Evolutionary conservation across 2,888 invertebrate species (phyloP).

Genomic region (Lasioglossum lativentre): DNA sequence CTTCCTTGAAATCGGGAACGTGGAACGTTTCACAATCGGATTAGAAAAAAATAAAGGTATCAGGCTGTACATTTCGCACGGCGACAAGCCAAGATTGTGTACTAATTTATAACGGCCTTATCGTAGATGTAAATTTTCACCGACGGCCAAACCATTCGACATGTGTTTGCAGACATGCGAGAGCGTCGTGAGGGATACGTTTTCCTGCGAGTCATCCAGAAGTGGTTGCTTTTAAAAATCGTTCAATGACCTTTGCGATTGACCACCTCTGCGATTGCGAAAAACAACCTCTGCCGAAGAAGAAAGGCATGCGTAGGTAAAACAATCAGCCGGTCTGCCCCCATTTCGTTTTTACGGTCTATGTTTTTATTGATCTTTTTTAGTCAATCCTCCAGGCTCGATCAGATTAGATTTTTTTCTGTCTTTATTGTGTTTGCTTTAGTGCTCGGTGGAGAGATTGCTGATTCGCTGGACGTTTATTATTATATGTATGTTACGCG

Average conservation of each 20-base stretch:
- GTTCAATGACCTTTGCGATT: no score
- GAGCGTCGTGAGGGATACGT: constrained; percentile 35
- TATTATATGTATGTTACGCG: no score
- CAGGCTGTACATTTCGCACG: constrained; percentile 10
- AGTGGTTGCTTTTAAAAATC: constrained; percentile 1
- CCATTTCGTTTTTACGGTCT: background rate
- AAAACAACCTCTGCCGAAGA: background rate
- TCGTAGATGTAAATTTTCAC: constrained; percentile 68
- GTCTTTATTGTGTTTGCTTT: background rate
- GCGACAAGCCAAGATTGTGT: constrained; percentile 32
- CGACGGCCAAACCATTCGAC: constrained; percentile 44
- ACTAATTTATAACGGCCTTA: constrained; percentile 63
- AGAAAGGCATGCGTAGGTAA: background rate
- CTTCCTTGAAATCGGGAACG: background rate
- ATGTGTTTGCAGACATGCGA: constrained; percentile 51
- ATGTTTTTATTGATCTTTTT: background rate
- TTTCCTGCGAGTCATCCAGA: constrained; percentile 61
- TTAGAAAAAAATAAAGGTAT: constrained; percentile 20
- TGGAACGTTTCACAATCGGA: constrained; percentile 6
- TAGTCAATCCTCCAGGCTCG: background rate
- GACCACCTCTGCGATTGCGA: background rate
- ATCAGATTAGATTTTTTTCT: background rate
- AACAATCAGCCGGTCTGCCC: background rate
- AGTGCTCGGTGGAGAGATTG: background rate
- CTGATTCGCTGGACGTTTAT: background rate